These are phyloP conservation scores for Macrobrachium nipponense DNA, from an alignment of 1,140 invertebrate genomes.

Conservation along the genomic window DNA sequence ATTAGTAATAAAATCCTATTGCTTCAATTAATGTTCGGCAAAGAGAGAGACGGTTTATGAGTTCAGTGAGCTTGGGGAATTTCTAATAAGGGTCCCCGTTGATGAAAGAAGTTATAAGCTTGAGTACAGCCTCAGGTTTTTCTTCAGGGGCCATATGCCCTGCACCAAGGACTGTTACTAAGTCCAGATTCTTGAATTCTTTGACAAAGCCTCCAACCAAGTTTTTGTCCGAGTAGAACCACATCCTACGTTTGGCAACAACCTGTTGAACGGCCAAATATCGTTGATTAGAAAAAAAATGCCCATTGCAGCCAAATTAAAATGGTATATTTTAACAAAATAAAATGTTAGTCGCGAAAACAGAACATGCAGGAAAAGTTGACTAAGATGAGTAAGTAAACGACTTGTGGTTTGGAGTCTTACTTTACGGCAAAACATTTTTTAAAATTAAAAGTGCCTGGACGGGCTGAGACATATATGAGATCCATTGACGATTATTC, in stretches of 20 bases:
- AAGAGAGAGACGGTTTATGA: too few relatives aligned
- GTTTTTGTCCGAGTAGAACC: constrained; percentile 66
- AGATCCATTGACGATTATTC: too few relatives aligned
- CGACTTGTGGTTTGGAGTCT: too few relatives aligned
- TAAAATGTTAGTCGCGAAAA: neutral
- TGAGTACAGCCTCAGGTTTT: constrained; percentile 70
- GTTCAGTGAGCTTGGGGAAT: too few relatives aligned
- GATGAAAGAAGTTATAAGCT: constrained; percentile 69
- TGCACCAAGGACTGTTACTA: constrained; percentile 70
- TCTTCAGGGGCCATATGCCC: constrained; percentile 75
- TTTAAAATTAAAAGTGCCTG: too few relatives aligned
- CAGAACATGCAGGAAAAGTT: too few relatives aligned
- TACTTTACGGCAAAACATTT: too few relatives aligned
- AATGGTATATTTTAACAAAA: neutral
- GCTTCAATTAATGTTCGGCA: too few relatives aligned
- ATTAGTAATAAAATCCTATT: too few relatives aligned
- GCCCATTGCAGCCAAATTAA: neutral
- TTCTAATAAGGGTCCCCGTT: constrained; percentile 59
- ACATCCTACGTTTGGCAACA: constrained; percentile 59
- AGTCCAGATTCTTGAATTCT: constrained; percentile 67
- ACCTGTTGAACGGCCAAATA: constrained; percentile 47
- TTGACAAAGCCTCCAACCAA: constrained; percentile 69
- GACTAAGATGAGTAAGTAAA: too few relatives aligned
- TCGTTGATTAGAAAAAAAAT: neutral
- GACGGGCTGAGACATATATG: too few relatives aligned